Evolutionary conservation across 2,888 invertebrate species (phyloP), one percentile per base, ranked within the genome.

Genomic region (Papilio demoleus): DNA sequence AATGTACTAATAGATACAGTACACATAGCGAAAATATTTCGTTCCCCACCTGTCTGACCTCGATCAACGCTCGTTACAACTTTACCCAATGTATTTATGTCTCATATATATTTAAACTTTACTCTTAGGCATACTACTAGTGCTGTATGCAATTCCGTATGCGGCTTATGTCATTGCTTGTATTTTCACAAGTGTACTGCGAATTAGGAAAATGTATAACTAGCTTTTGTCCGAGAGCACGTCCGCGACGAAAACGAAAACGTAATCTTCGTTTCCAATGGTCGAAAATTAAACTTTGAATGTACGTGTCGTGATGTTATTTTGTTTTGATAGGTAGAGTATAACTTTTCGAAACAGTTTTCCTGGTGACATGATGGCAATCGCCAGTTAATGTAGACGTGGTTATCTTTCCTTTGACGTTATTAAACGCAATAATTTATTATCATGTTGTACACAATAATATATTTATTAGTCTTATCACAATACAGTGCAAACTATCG

Each of bases 381-480:
- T 31, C 31, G 6, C 42, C 22, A 47, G 19, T 56, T 56, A 31
- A 56, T 56, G 17, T 31, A 9, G 31, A 27, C 27, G 14, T 17
- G 17, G 27, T 53, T 53, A 53, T 53, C 53, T 53, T 50, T 24
- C 24, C 47, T 24, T 53, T 53, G 53, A 53, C 31, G 31, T 56
- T 27, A 31, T 17, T n/a, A 17, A 6, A 31, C 4, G n/a, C n/a
- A 53, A 31, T 9, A 56, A 56, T 17, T 17, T 17, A 17, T 31
- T 56, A 56, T 56, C 31, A 31, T n/a, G 31, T 8, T 31, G n/a
- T 31, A 53, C n/a, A 53, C 53, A n/a, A 56, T 53, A 53, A 27
- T 56, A 31, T 56, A 47, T 47, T 47, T 47, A 47, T 56, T 56
- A 17, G n/a, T 3, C 53, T 56, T 56, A 56, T 56, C 53, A 31